Evolutionary conservation across 2,113 vertebrate genomes (phyloP), one percentile per base, ranked within the genome.

Genomic region (Ceyx melanurus): DNA sequence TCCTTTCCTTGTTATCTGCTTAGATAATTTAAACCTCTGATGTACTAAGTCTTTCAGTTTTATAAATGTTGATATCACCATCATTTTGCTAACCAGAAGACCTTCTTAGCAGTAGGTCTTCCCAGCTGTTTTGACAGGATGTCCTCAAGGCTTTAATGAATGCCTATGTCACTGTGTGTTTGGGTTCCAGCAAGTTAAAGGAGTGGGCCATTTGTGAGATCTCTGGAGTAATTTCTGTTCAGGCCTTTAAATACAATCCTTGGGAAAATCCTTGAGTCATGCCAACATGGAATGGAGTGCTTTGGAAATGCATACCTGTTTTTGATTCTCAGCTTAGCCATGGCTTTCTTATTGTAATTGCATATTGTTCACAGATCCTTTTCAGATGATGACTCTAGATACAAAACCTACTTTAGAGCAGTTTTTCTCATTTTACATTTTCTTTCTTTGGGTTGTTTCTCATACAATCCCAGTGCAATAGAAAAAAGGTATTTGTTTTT

Each of bases 81-180:
- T 16, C 28, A 42, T 5, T 60, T 40, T 66, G 15, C 51, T 40
- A 53, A 22, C 16, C 53, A 70, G 56, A 64, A 48, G 4, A 13
- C 3, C 54, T 67, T 22, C 77, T 53, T 5, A 71, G 73, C 37
- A 21, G 37, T 21, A 21, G 37, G 37, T 37, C 37, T 37, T n/a
- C 8, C n/a, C 19, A 62, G 65, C 11, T 26, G 17, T 70, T 61
- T 13, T 40, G 35, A 43, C 42, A 65, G 67, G 67, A 80, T 67
- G 75, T 64, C 1, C 48, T 88, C 53, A 13, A 62, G 43, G 53
- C 28, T 37, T 68, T 11, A 10, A 4, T 4, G 18, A 23, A 8
- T 35, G 23, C 17, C 37, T 5, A 1, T 64, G n/a, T 37, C 21
- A 3, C 0, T 3, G 4, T 3, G 15, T n/a, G 37, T 7, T 18